A percentile compares a stretch with the other conserved stretches of the same genome.
phyloP scores from a whole-genome alignment of 1,140 invertebrate genomes.

The Nixonia krombeini region DNA sequence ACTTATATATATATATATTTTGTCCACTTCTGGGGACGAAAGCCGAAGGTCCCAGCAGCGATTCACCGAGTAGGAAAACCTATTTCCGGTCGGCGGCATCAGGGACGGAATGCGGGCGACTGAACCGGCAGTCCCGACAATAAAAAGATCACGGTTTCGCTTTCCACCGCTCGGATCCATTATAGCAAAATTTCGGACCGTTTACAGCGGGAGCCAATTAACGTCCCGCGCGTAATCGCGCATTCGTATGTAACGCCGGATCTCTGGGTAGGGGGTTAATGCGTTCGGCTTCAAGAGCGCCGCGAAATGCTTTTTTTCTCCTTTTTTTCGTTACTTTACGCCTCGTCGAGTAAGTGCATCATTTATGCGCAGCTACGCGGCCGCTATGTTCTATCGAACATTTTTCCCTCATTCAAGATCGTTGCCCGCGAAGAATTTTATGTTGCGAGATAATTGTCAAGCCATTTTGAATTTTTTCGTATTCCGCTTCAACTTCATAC shows the following conservation, averaged over 20 bases:
- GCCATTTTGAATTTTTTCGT: background rate
- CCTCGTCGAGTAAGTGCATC: slow-evolving; percentile 19
- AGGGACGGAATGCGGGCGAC: background rate
- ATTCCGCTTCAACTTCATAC: too few relatives aligned
- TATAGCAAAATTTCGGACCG: slow-evolving; percentile 9
- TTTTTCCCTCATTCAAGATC: slow-evolving; percentile 10
- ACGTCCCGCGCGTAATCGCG: slow-evolving; percentile 12
- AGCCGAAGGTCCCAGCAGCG: slow-evolving; percentile 2
- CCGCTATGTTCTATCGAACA: slow-evolving; percentile 11
- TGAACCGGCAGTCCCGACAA: slow-evolving; percentile 1
- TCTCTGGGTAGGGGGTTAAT: slow-evolving; percentile 11
- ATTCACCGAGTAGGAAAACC: background rate
- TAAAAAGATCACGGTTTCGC: background rate
- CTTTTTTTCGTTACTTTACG: slow-evolving; percentile 12
- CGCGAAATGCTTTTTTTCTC: slow-evolving; percentile 6
- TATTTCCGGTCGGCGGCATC: slow-evolving; percentile 9
- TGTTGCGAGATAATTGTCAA: background rate
- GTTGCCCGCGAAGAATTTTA: slow-evolving; percentile 1
- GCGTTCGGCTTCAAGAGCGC: slow-evolving; percentile 12
- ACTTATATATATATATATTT: slow-evolving; percentile 25
- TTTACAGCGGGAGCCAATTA: slow-evolving; percentile 27
- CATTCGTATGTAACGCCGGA: background rate
- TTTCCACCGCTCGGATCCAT: slow-evolving; percentile 15
- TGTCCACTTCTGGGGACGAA: background rate
- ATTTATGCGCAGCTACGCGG: slow-evolving; percentile 6